Evolutionary conservation across 2,888 invertebrate species (phyloP), one percentile per base, ranked within the genome.

Genomic region (Agrochola macilenta): DNA sequence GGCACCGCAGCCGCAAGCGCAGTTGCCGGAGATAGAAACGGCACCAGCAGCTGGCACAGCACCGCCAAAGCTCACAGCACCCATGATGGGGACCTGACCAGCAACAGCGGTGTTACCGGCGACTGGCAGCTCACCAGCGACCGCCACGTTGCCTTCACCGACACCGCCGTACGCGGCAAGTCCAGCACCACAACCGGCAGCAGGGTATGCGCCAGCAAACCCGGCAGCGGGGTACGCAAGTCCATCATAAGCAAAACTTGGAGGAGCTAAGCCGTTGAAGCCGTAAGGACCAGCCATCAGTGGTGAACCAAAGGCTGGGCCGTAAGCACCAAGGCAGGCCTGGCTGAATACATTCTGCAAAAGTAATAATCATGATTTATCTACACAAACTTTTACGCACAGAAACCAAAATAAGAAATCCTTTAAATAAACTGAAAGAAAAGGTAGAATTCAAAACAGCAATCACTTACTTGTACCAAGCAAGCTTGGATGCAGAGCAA

Each of bases 71-170:
- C 64, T 78, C 23, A 87, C 85, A 71, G 83, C 75, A 7, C 85
- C 87, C 70, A 83, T 78, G 52, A 86, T 86, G 70, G 65, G 46
- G 11, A 65, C 65, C 26, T 65, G 65, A 26, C 65, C 65, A 12
- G 82, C 74, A 26, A 88, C 81, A 39, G 70, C 82, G 58, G 80
- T 85, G 11, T 52, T 76, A 68, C 89, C 87, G 57, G 78, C 74
- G 23, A 87, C 82, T 69, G 88, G 85, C 58, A 88, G 84, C 65
- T 79, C 89, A 43, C 88, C 89, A 64, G 76, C 76, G 12, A 88
- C 85, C 12, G 77, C 88, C 58, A 89, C 86, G 73, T 87, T 89
- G 61, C 88, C 89, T 77, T 91, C 90, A 17, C 93, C 92, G 7
- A 87, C 84, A 7, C 43, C 65, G 1, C 65, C 65, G 83, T 91